Base-by-base conservation (phyloP, 1,140 invertebrate species). In the Caerostris extrusa region DNA sequence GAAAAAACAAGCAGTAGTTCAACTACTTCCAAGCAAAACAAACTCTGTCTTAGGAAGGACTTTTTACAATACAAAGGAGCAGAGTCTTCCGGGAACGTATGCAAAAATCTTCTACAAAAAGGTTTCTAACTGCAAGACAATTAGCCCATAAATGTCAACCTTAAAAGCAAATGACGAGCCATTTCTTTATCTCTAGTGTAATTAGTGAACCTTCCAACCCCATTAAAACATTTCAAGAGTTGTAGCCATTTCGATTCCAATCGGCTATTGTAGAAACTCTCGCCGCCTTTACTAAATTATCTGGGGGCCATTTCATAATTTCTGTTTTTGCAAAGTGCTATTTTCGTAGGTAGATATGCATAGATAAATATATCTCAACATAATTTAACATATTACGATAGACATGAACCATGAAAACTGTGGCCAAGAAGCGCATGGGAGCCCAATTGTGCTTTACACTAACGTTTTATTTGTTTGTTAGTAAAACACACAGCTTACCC, bases 91-190 rank as follows among this genome's bases (percentile, higher is more conserved):
- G 34, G 71, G 71, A 77, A 77, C 50, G 71, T 50, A 77, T 12
- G 53, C 8, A 77, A 77, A 34, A 34, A 34, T 34, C 34, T 34
- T 3, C 8, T 0, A 77, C 19, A 77, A 77, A 69, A 69, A 69
- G 67, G 67, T 69, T n/a, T 69, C 67, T 69, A 69, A 69, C 67
- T 14, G 71, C 17, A 64, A 87, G 34, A 53, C 60, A 87, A 87
- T 64, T 64, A 87, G 58, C 85, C 85, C 85, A 87, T 87, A 87
- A 87, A 60, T 87, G 85, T 87, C 85, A 87, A 87, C 85, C 57
- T 87, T 61, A 61, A 87, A 61, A 60, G n/a, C 56, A 61, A 50
- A 50, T 50, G 34, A 60, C 56, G 58, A 87, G 57, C 10, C 58
- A 87, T 87, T 87, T 87, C 85, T 58, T 19, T 86, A 86, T 86